A percentile compares a stretch with the other conserved stretches of the same genome.
Conservation (phyloP, 2,797 vertebrate species). For the Gadopsis marmoratus region DNA sequence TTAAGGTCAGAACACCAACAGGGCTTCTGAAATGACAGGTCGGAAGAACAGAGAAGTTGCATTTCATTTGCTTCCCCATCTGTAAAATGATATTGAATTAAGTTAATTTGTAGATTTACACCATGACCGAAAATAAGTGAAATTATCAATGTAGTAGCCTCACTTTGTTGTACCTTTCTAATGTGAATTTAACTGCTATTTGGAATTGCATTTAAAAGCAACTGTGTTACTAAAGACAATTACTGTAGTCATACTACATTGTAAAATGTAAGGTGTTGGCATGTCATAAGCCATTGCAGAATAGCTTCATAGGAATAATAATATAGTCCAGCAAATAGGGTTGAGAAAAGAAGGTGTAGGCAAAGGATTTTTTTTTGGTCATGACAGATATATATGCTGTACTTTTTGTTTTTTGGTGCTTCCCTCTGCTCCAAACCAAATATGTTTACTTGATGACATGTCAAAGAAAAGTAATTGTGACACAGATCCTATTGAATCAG, state of each 20-base stretch:
- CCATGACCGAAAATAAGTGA: not conserved
- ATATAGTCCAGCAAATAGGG: not conserved
- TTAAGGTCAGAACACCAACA: not conserved
- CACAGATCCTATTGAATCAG: not conserved
- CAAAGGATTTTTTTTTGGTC: not conserved
- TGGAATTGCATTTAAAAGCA: not conserved
- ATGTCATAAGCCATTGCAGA: no score
- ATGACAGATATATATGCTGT: not conserved
- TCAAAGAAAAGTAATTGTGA: not conserved
- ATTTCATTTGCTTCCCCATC: not conserved
- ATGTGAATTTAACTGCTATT: not conserved
- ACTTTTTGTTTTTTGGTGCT: not conserved
- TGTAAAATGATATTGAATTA: not conserved
- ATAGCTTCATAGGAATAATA: slow-evolving; percentile 7
- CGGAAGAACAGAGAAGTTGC: not conserved
- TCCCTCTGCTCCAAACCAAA: not conserved
- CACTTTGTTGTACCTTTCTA: not conserved
- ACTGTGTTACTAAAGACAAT: not conserved
- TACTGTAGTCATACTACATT: slow-evolving; percentile 9
- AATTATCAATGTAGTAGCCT: not conserved
- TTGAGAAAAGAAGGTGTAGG: not conserved
- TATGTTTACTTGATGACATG: not conserved
- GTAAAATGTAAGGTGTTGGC: slow-evolving; percentile 34
- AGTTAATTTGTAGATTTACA: not conserved
- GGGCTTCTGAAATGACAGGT: not conserved